Conservation (phyloP, 2,797 vertebrate species). For the Enteromius thamalakanensis region DNA sequence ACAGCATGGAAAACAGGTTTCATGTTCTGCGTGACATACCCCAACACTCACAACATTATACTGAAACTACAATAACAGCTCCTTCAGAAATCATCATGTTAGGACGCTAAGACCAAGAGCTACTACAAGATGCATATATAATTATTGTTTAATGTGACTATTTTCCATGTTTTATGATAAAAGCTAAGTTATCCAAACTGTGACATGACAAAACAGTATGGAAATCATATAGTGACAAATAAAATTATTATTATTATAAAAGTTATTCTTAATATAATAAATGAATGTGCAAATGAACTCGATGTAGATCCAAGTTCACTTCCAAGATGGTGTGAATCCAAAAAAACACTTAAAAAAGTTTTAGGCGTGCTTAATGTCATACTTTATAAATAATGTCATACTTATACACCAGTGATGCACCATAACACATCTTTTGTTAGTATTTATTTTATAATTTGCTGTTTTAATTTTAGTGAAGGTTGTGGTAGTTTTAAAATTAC, state of each 20-base stretch:
- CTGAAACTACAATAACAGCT: neutral
- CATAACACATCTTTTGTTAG: neutral
- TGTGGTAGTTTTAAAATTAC: too few species aligned
- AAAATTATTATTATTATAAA: neutral
- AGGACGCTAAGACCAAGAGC: neutral
- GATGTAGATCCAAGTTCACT: too few species aligned
- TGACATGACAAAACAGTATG: neutral
- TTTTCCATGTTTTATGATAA: neutral
- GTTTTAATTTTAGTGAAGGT: neutral
- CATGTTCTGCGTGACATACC: neutral
- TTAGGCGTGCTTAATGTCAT: too few species aligned
- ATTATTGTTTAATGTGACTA: neutral
- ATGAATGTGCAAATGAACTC: neutral
- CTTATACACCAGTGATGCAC: neutral
- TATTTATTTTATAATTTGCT: neutral
- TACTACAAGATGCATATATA: neutral
- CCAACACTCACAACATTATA: neutral
- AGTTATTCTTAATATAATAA: neutral
- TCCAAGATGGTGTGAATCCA: neutral
- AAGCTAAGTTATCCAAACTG: neutral
- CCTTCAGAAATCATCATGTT: neutral
- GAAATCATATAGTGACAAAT: neutral
- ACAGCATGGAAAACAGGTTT: conserved; percentile 32
- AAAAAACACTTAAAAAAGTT: too few species aligned
- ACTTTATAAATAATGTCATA: neutral